A percentile compares a stretch with the other conserved stretches of the same genome.
Conservation (phyloP, 2,797 vertebrate species). For the Anableps anableps region DNA sequence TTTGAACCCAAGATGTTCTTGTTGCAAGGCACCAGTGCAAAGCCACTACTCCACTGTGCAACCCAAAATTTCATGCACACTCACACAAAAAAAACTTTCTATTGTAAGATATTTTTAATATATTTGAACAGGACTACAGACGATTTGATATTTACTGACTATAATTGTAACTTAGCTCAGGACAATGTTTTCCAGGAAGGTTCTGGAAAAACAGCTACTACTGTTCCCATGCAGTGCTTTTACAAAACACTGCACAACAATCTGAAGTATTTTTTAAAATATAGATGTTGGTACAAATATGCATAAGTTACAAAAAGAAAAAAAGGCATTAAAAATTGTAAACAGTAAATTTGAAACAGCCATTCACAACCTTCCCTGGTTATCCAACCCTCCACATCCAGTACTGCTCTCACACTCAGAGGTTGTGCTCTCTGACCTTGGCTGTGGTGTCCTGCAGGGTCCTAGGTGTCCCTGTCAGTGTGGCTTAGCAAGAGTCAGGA, state of each 20-base stretch:
- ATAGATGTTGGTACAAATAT: not conserved
- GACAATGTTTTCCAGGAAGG: not conserved
- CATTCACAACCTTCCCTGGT: not conserved
- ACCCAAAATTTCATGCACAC: not conserved
- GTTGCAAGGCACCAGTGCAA: not conserved
- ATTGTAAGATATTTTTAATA: no score
- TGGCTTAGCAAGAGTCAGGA: conserved; percentile 55
- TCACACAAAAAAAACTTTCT: not conserved
- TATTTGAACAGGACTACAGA: not conserved
- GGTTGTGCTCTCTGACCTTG: conserved; percentile 43
- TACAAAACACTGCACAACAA: no score
- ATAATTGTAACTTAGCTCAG: not conserved
- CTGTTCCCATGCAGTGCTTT: no score
- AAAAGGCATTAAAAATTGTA: not conserved
- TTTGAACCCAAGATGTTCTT: not conserved
- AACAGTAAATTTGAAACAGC: not conserved
- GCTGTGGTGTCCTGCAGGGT: conserved; percentile 32
- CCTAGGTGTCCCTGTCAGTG: conserved; percentile 39
- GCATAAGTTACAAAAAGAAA: not conserved
- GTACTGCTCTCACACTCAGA: conserved; percentile 5
- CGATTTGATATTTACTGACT: not conserved
- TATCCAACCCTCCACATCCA: not conserved
- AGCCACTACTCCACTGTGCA: not conserved
- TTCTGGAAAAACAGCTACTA: not conserved
- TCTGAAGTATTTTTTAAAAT: no score